These are phyloP conservation scores for Aythya baeri DNA, from an alignment of 2,113 vertebrate species.

Conservation along the genomic window DNA sequence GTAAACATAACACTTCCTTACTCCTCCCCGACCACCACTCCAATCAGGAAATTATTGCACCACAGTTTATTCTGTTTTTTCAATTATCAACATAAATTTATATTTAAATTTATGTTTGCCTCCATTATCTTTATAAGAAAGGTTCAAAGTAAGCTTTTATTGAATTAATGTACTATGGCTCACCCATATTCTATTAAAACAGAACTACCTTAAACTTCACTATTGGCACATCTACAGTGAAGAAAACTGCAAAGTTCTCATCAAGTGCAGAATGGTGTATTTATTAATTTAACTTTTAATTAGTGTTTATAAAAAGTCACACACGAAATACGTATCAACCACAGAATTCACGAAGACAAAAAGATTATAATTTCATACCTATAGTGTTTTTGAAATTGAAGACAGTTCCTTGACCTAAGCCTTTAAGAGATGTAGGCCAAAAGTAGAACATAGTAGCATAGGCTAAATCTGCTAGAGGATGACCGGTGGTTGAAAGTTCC, in stretches of 20 bases:
- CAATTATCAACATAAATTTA: not conserved
- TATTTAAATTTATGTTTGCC: not conserved
- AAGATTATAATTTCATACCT: slow-evolving; percentile 63
- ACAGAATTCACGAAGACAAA: not conserved
- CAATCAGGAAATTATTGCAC: not conserved
- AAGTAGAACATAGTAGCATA: slow-evolving; percentile 81
- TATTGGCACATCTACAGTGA: not conserved
- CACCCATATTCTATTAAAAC: not conserved
- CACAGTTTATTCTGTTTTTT: not conserved
- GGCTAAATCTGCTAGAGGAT: slow-evolving; percentile 88
- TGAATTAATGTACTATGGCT: not conserved
- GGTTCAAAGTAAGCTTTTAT: not conserved
- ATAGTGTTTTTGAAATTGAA: slow-evolving; percentile 17
- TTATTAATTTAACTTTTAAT: not conserved
- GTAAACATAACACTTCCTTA: not conserved
- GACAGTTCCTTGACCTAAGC: not conserved
- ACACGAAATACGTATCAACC: not conserved
- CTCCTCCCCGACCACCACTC: accelerated
- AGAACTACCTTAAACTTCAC: not conserved
- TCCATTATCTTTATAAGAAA: not conserved
- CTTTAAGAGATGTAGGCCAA: slow-evolving; percentile 70
- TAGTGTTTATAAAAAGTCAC: not conserved
- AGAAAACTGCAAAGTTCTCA: not conserved
- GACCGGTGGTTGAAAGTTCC: slow-evolving; percentile 93
- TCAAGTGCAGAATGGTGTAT: not conserved